These are phyloP conservation scores for Melieria crassipennis DNA, from an alignment of 2,888 invertebrate species.

Conservation along the genomic window DNA sequence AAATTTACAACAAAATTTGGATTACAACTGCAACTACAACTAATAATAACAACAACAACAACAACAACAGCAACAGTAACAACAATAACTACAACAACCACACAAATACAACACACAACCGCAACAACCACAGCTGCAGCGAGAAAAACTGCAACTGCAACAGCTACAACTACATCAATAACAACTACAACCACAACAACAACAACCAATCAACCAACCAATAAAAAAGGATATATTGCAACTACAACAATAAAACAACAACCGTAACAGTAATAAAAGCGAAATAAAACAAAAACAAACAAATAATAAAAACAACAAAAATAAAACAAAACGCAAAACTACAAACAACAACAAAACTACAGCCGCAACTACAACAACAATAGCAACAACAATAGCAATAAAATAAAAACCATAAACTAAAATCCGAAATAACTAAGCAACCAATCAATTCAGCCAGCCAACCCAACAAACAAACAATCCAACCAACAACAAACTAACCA, in stretches of 20 bases:
- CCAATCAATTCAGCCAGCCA: neutral
- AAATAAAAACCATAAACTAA: constrained; percentile 23
- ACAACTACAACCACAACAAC: constrained; percentile 41
- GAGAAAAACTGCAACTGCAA: constrained; percentile 40
- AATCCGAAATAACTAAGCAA: neutral
- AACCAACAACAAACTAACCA: constrained; percentile 28
- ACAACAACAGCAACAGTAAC: constrained; percentile 42
- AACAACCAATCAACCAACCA: constrained; percentile 33
- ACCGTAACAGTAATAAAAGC: constrained; percentile 22
- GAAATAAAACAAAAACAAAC: constrained; percentile 40
- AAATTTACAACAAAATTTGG: constrained; percentile 64
- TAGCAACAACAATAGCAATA: too few species aligned
- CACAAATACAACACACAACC: constrained; percentile 37
- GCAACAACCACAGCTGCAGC: constrained; percentile 35
- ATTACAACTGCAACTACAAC: constrained; percentile 56
- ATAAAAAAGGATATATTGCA: constrained; percentile 24
- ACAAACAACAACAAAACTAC: too few species aligned
- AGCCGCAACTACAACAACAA: too few species aligned
- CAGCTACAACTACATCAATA: constrained; percentile 40
- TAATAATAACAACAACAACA: constrained; percentile 32
- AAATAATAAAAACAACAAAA: constrained; percentile 35
- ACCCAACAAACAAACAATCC: constrained; percentile 41
- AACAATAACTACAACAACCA: constrained; percentile 47
- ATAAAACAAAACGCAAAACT: constrained; percentile 7
- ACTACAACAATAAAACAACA: constrained; percentile 44